Evolutionary conservation across 2,888 invertebrate genomes (phyloP), one percentile per base, ranked within the genome.

Genomic region (Callyntrura sp.): DNA sequence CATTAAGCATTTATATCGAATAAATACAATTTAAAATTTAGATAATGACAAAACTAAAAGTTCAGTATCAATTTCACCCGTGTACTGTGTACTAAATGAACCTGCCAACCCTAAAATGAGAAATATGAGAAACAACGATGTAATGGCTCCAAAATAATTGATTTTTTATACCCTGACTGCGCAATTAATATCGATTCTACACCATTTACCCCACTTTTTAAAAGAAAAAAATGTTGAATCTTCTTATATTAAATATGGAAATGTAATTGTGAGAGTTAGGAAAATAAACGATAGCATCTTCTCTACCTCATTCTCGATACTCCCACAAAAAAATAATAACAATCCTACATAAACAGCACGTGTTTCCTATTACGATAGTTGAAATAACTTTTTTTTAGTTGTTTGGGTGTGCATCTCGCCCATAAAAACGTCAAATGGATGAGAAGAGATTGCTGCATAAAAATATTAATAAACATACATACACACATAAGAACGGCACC

Each of bases 241-340:
- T n/a, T 8, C 0, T n/a, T 6, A 60, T 20, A 35, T 35, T 35
- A 35, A 35, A 12, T 12, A 60, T 12, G 6, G 6, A 20, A 11
- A 20, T 25, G 14, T 68, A 23, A 68, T 28, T 6, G 23, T 17
- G 11, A 45, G 20, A 43, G 9, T 4, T n/a, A 43, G 45, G n/a
- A 73, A 45, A 43, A 73, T 45, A 45, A 9, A 73, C 28, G 9
- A 28, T 12, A 55, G 4, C 55, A 55, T n/a, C n/a, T 55, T 55
- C n/a, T 55, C n/a, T 35, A 6, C 55, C 17, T 55, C 55, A 1
- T 55, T 55, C 55, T 62, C 9, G 17, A 14, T 48, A 45, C 73
- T 48, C 73, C 73, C 48, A 76, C 43, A 76, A 76, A 70, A 70
- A 11, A 45, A 76, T 48, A 76, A 76, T 48, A 76, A 48, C 55